phyloP scores from a whole-genome alignment of 1,140 invertebrate genomes.

The Formica selysi region DNA sequence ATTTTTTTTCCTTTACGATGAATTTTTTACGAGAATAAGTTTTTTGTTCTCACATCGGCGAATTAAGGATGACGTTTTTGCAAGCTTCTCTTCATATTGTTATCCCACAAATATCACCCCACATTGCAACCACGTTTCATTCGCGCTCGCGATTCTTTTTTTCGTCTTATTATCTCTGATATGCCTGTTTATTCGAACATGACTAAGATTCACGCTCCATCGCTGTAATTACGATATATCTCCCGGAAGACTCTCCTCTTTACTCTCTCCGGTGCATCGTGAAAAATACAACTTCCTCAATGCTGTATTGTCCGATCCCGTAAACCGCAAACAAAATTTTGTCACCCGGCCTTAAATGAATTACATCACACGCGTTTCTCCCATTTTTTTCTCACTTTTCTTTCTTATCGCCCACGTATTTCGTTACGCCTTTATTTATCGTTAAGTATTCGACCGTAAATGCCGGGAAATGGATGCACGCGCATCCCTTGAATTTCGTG shows the following conservation, averaged over 20 bases:
- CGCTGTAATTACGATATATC: constrained; percentile 50
- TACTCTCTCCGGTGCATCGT: background rate
- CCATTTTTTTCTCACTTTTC: constrained; percentile 4
- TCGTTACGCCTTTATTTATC: constrained; percentile 57
- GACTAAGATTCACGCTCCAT: background rate
- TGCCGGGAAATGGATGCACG: constrained; percentile 44
- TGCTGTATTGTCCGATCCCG: background rate
- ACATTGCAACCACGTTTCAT: background rate
- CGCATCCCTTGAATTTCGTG: background rate
- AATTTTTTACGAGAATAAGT: background rate
- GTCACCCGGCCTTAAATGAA: constrained; percentile 42
- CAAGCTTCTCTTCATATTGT: constrained; percentile 23
- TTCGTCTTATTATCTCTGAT: constrained; percentile 50
- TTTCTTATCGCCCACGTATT: constrained; percentile 17
- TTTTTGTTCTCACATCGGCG: background rate
- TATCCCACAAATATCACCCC: constrained; percentile 22
- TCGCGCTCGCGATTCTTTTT: constrained; percentile 37
- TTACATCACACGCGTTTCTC: background rate
- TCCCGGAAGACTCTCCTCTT: constrained; percentile 12
- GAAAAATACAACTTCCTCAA: constrained; percentile 14
- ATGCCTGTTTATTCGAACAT: constrained; percentile 48
- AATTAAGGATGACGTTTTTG: constrained; percentile 17
- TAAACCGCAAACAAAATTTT: constrained; percentile 32
- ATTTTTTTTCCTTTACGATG: background rate
- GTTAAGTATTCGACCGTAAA: constrained; percentile 14